phyloP scores from a whole-genome alignment of 2,888 invertebrate genomes.

The Operophtera brumata region DNA sequence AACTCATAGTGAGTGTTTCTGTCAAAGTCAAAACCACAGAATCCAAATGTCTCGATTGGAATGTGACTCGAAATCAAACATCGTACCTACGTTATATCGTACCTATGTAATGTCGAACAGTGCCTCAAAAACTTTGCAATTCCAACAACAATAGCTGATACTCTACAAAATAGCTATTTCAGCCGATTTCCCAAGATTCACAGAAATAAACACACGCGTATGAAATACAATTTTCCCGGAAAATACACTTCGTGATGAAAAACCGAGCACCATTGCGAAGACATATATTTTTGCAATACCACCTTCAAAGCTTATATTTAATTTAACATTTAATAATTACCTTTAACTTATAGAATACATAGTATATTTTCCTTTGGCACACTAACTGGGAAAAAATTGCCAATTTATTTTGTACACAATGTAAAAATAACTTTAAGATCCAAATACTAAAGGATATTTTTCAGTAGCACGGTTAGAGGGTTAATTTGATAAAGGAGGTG shows the following conservation, averaged over 20 bases:
- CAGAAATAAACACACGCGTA: constrained; percentile 3
- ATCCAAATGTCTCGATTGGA: too few relatives aligned
- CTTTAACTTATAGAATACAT: background rate
- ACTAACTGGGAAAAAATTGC: constrained; percentile 13
- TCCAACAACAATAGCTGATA: background rate
- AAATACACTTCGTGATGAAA: constrained; percentile 19
- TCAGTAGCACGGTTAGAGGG: constrained; percentile 1
- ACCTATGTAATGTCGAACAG: too few relatives aligned
- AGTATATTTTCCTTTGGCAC: background rate
- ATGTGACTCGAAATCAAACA: too few relatives aligned
- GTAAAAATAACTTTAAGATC: background rate
- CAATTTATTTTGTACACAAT: constrained; percentile 6
- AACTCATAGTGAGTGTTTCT: too few relatives aligned
- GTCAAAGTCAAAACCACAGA: too few relatives aligned
- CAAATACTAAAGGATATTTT: constrained; percentile 3
- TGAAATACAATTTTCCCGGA: constrained; percentile 13
- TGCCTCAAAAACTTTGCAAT: background rate
- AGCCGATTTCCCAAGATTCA: background rate
- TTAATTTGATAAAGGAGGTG: constrained; percentile 15
- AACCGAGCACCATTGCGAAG: constrained; percentile 9
- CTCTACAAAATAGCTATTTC: too few relatives aligned
- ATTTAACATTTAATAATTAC: constrained; percentile 4
- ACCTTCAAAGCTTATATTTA: constrained; percentile 10
- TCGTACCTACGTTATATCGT: too few relatives aligned
- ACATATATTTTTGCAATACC: constrained; percentile 11